Evolutionary conservation across 1,140 invertebrate species (phyloP), one percentile per base, ranked within the genome.

Genomic region (Calephelis nemesis): DNA sequence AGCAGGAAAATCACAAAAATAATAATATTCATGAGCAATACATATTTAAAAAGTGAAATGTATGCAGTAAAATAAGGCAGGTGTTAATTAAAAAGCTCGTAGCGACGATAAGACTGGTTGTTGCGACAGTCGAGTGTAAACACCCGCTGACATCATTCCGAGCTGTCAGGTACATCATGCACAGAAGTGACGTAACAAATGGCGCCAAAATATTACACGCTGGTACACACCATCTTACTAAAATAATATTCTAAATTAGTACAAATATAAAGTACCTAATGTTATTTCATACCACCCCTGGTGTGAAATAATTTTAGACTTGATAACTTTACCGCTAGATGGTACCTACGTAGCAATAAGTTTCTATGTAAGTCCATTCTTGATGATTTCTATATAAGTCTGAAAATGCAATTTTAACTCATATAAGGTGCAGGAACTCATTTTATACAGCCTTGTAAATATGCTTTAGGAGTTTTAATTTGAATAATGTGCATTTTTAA

Each of bases 371-470:
- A 58, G 54, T 58, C 19, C 19, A 30, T 39, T 11, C 4, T 19
- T 54, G 19, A 45, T 45, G 42, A 7, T 39, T 58, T 58, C 19
- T 58, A 10, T 58, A 58, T 58, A 58, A 39, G 54, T 58, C 10
- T 12, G 54, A 58, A 39, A 58, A 58, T 58, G 54, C 54, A 39
- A 15, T 58, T 58, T 58, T 58, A 30, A 19, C 19, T 58, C 12
- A 39, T 39, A 7, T 39, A 58, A 58, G 54, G 54, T 58, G 19
- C 11, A 58, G 54, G 52, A 58, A 58, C 52, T 58, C 30, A 39
- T 58, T 30, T 58, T 39, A 39, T 58, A 58, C 54, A 39, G 54
- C 54, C 54, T 39, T 58, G 54, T 58, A 58, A 5, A 58, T 58
- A 58, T 15, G 8, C 19, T 58, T 5, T 39, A 58, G 6, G 5